A percentile compares a stretch with the other conserved stretches of the same genome.
Conservation (phyloP, 2,797 vertebrate species). For the Chloroceryle inda region DNA sequence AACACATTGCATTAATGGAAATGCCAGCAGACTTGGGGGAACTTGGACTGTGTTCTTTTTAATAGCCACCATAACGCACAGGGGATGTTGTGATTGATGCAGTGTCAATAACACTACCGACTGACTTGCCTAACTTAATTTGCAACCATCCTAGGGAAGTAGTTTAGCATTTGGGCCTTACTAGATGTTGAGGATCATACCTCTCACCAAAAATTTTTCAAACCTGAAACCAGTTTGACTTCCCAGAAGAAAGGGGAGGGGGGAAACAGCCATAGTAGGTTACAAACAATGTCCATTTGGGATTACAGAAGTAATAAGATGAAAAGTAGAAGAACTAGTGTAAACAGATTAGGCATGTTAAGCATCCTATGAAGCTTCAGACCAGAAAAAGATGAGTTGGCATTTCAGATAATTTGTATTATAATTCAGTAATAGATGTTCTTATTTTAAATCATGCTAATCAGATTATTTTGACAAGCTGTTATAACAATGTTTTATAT, state of each 20-base stretch:
- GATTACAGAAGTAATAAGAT: background rate
- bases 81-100: conserved; percentile 22
- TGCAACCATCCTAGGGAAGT: conserved; percentile 24
- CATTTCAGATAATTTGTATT: background rate
- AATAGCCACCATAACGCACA: background rate
- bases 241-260: background rate
- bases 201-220: conserved; percentile 3
- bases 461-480: background rate
- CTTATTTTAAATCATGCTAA: background rate
- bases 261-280: background rate
- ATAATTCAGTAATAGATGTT: background rate
- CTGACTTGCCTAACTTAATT: conserved; percentile 10
- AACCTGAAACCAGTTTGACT: background rate
- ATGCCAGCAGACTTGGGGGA: background rate
- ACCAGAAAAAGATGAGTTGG: background rate
- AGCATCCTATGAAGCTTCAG: background rate
- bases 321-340: background rate
- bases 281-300: background rate
- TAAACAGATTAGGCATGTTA: background rate
- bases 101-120: conserved; percentile 1
- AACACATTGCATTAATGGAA: background rate
- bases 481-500: background rate
- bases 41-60: background rate
- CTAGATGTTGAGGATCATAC: conserved; percentile 18
- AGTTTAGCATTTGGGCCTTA: conserved; percentile 32